phyloP scores from a whole-genome alignment of 2,888 invertebrate genomes.

The Calliopum simillimum region DNA sequence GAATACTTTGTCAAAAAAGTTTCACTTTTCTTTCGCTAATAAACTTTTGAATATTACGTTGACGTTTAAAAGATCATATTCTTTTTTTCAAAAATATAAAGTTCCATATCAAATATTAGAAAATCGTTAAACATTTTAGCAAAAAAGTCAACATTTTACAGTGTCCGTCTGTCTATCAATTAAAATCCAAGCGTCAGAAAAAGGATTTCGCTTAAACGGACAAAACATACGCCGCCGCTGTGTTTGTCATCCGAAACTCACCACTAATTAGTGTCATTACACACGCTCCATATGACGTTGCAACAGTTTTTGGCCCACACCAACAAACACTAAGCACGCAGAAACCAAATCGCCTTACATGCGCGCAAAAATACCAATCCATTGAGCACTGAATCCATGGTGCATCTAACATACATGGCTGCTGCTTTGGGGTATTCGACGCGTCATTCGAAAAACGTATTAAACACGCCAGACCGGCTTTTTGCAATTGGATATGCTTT shows the following conservation, averaged over 20 bases:
- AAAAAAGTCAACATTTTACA: too few species aligned
- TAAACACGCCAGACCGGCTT: slow-evolving; percentile 25
- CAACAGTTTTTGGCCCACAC: slow-evolving; percentile 48
- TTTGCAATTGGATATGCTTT: slow-evolving; percentile 32
- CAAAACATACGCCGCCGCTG: background rate
- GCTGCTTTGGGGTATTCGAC: too few species aligned
- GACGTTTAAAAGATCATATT: too few species aligned
- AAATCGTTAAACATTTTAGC: too few species aligned
- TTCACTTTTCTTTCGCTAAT: too few species aligned
- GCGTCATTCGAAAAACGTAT: slow-evolving; percentile 1
- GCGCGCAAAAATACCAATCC: background rate
- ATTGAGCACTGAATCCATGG: too few species aligned
- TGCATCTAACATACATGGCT: too few species aligned
- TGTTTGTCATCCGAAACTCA: slow-evolving; percentile 33
- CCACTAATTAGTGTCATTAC: slow-evolving; percentile 68
- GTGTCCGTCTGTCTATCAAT: too few species aligned
- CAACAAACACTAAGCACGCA: slow-evolving; percentile 44
- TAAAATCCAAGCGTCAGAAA: background rate
- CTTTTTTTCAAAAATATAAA: too few species aligned
- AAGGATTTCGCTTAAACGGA: slow-evolving; percentile 2
- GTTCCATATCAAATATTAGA: too few species aligned
- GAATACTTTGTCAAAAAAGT: too few species aligned
- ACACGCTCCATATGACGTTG: slow-evolving; percentile 59
- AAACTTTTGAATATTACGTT: too few species aligned
- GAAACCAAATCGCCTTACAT: slow-evolving; percentile 8